These are phyloP conservation scores for Mythimna albipuncta DNA, from an alignment of 2,888 invertebrate genomes.

Conservation along the genomic window DNA sequence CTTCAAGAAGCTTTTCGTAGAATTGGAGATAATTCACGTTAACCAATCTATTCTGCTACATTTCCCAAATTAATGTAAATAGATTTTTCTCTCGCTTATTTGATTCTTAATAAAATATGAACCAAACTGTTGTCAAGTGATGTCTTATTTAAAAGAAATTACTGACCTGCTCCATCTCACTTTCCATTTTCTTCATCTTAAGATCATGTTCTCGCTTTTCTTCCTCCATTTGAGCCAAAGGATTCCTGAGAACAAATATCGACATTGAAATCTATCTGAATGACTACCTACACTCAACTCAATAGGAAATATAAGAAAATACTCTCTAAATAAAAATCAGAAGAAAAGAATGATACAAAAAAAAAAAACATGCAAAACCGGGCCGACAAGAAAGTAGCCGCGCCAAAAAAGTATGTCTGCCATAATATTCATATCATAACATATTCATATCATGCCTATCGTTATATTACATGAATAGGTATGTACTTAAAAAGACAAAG, in stretches of 20 bases:
- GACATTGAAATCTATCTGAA: slow-evolving; percentile 36
- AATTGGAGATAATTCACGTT: too few relatives aligned
- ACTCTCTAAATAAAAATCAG: neutral
- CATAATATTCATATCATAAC: slow-evolving; percentile 13
- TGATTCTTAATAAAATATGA: too few relatives aligned
- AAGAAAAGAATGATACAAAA: slow-evolving; percentile 33
- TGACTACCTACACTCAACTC: neutral
- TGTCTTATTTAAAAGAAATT: neutral
- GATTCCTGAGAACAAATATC: slow-evolving; percentile 94
- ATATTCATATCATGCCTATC: slow-evolving; percentile 35
- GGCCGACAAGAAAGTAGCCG: slow-evolving; percentile 9
- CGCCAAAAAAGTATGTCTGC: neutral
- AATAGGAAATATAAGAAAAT: slow-evolving; percentile 7
- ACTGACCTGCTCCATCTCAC: slow-evolving; percentile 97
- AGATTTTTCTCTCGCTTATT: too few relatives aligned
- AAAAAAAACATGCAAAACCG: slow-evolving; percentile 57
- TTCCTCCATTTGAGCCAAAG: slow-evolving; percentile 99
- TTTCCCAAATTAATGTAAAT: too few relatives aligned
- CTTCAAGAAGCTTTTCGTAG: too few relatives aligned
- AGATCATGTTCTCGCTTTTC: slow-evolving; percentile 98
- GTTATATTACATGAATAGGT: slow-evolving; percentile 27
- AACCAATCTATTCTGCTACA: too few relatives aligned
- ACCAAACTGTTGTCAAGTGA: too few relatives aligned
- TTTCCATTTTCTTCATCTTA: slow-evolving; percentile 99
- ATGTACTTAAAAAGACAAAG: slow-evolving; percentile 43